Conservation (phyloP, 2,113 vertebrate genomes). For the Otus sunia region DNA sequence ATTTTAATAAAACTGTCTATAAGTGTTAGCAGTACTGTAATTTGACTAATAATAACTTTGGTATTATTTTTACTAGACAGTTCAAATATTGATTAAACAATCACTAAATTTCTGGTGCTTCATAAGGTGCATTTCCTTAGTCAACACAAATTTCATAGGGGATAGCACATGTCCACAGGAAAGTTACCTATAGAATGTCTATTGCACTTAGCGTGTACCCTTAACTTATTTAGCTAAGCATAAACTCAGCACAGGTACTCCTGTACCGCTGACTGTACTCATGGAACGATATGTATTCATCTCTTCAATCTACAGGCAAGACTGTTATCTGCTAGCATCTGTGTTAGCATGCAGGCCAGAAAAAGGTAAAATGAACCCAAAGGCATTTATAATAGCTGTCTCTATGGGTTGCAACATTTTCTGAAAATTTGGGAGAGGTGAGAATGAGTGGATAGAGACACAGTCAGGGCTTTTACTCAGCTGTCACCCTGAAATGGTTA, state of each 20-base stretch:
- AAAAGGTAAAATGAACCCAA: neutral
- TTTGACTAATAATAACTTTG: neutral
- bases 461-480: neutral
- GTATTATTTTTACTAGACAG: neutral
- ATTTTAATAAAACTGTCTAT: neutral
- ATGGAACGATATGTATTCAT: neutral
- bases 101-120: neutral
- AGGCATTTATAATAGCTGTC: neutral
- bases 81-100: neutral
- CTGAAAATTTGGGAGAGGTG: neutral
- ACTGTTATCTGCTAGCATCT: neutral
- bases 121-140: neutral
- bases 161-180: neutral
- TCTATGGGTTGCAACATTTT: neutral
- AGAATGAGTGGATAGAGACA: neutral
- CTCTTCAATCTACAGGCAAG: neutral
- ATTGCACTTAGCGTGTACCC: neutral
- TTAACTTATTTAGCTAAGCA: neutral
- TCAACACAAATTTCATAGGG: neutral
- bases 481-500: neutral
- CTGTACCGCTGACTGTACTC: neutral
- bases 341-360: neutral
- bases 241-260: neutral
- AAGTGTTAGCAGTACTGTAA: neutral
- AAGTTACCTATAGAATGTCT: neutral